Evolutionary conservation across 2,113 vertebrate genomes (phyloP).

Genomic region (Gallinago undulata): DNA sequence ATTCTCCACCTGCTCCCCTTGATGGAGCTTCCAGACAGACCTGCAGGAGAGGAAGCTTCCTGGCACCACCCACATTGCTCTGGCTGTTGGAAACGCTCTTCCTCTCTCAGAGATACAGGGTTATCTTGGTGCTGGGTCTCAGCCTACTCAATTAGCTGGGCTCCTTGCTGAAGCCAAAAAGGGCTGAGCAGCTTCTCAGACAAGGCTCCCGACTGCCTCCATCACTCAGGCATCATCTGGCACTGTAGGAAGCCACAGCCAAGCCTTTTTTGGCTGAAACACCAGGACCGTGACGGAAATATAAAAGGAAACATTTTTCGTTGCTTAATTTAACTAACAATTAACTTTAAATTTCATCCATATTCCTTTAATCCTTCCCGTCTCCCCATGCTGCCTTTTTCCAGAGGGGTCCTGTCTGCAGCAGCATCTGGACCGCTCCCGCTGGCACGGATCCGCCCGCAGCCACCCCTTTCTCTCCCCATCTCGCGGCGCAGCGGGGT

Average conservation of each 20-base stretch:
- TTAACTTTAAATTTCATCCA: background rate
- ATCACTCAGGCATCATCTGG: background rate
- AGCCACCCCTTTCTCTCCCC: background rate
- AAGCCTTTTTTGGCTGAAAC: background rate
- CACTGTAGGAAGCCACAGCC: background rate
- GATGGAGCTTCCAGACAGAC: background rate
- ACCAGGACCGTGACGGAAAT: background rate
- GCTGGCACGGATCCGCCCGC: background rate
- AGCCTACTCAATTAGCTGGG: background rate
- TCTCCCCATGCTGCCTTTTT: background rate
- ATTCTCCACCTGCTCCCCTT: background rate
- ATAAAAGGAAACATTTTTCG: background rate
- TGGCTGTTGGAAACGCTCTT: background rate
- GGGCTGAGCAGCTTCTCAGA: background rate
- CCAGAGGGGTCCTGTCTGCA: background rate
- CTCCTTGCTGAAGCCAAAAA: background rate
- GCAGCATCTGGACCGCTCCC: background rate
- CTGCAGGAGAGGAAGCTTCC: background rate
- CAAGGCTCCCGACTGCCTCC: background rate
- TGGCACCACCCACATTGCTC: background rate
- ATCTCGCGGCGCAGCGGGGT: rapidly evolving
- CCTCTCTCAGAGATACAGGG: background rate
- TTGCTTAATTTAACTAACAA: conserved; percentile 9
- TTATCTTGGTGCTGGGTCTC: background rate
- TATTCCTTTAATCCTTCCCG: background rate